A percentile compares a stretch with the other conserved stretches of the same genome.
Conservation (phyloP, 2,797 vertebrate species). For the Hybognathus amarus region DNA sequence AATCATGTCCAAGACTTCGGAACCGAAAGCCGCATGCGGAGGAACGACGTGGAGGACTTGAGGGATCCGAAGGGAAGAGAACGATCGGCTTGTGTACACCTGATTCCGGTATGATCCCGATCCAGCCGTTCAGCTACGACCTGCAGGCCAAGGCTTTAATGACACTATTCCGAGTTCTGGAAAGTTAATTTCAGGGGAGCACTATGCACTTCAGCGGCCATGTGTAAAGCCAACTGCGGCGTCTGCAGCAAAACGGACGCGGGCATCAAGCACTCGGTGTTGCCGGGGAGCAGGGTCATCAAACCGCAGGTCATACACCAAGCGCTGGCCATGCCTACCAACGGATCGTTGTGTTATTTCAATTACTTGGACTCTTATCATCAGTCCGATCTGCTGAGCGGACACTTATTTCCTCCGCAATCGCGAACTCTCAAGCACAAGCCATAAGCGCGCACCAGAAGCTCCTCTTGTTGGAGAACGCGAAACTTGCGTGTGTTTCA, state of each 20-base stretch:
- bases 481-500: constrained; percentile 83
- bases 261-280: constrained; percentile 79
- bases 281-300: constrained; percentile 86
- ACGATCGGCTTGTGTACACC: constrained; percentile 88
- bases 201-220: constrained; percentile 81
- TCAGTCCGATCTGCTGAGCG: constrained; percentile 83
- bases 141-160: constrained; percentile 91
- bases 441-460: constrained; percentile 90
- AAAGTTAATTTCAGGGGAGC: constrained; percentile 87
- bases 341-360: constrained; percentile 93
- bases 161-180: constrained; percentile 96
- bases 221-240: constrained; percentile 91
- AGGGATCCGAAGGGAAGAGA: constrained; percentile 80
- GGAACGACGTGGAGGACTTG: constrained; percentile 74
- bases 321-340: constrained; percentile 84
- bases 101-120: constrained; percentile 91
- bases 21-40: constrained; percentile 77
- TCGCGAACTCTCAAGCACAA: constrained; percentile 85
- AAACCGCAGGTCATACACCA: constrained; percentile 97
- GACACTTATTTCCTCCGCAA: constrained; percentile 85
- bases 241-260: constrained; percentile 88
- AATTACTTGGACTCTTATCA: constrained; percentile 97
- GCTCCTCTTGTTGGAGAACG: constrained; percentile 90
- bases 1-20: constrained; percentile 96
- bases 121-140: constrained; percentile 91